Percentiles rank a stretch among this genome's conserved stretches.
Conservation (phyloP, 2,888 invertebrate species). For the Nasonia oneida region DNA sequence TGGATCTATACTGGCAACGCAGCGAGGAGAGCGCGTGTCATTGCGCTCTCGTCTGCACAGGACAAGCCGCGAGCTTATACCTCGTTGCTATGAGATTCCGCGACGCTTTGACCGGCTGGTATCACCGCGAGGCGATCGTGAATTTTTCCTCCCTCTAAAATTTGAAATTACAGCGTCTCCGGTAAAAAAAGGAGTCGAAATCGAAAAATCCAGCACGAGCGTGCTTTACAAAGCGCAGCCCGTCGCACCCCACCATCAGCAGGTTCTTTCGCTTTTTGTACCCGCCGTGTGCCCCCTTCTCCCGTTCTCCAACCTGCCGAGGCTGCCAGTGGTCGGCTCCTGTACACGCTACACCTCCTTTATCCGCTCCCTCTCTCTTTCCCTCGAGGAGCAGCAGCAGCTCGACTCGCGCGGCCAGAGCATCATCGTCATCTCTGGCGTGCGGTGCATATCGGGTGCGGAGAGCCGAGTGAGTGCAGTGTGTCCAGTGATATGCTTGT, state of each 20-base stretch:
- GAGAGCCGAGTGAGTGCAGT: conserved; percentile 26
- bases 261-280: conserved; percentile 12
- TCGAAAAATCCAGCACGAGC: not conserved
- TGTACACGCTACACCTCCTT: conserved; percentile 3
- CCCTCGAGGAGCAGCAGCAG: not conserved
- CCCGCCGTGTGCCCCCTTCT: not conserved
- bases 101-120: too few species aligned
- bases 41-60: not conserved
- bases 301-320: conserved; percentile 15
- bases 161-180: not conserved
- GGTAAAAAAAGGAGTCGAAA: not conserved
- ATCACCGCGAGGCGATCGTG: not conserved
- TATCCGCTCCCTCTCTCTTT: conserved; percentile 15
- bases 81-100: too few species aligned
- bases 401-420: conserved; percentile 31
- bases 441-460: conserved; percentile 1
- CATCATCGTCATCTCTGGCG: conserved; percentile 40
- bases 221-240: not conserved
- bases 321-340: conserved; percentile 14
- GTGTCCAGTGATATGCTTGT: not conserved
- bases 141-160: not conserved
- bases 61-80: too few species aligned
- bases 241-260: not conserved
- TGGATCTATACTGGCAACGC: conserved; percentile 3
- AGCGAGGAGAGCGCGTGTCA: not conserved